Percentiles rank a stretch among this genome's conserved stretches.
phyloP scores from a whole-genome alignment of 2,797 vertebrate genomes.

The Galaxias olidus region DNA sequence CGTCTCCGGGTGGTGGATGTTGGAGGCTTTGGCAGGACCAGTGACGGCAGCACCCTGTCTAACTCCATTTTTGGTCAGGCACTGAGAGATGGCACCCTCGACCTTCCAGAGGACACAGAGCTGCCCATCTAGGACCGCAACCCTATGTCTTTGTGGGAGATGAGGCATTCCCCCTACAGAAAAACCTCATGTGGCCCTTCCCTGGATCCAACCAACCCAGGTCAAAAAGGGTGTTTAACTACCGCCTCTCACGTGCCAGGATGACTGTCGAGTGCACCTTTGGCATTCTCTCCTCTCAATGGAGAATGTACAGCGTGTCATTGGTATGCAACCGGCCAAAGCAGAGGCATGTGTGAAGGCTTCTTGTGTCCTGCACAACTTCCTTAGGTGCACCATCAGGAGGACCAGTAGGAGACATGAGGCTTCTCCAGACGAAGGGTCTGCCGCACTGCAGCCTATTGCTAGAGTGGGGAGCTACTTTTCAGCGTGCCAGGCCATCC shows the following conservation, averaged over 20 bases:
- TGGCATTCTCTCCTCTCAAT: neutral
- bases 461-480: too few species aligned
- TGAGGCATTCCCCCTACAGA: conserved; percentile 1
- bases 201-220: neutral
- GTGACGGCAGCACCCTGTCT: neutral
- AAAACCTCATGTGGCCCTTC: neutral
- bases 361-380: neutral
- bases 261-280: neutral
- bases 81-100: neutral
- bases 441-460: neutral
- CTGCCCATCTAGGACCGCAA: neutral
- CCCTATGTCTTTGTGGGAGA: conserved; percentile 5
- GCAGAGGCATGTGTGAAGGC: neutral
- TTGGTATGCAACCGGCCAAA: neutral
- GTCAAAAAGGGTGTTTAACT: too few species aligned
- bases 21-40: neutral
- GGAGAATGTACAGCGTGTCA: neutral
- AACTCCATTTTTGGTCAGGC: neutral
- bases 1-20: neutral
- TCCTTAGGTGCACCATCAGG: neutral
- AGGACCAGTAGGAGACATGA: neutral
- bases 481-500: too few species aligned
- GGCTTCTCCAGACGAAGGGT: neutral
- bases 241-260: neutral
- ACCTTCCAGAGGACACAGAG: neutral